These are phyloP conservation scores for Zophobas morio DNA, from an alignment of 1,140 invertebrate genomes.

Conservation along the genomic window DNA sequence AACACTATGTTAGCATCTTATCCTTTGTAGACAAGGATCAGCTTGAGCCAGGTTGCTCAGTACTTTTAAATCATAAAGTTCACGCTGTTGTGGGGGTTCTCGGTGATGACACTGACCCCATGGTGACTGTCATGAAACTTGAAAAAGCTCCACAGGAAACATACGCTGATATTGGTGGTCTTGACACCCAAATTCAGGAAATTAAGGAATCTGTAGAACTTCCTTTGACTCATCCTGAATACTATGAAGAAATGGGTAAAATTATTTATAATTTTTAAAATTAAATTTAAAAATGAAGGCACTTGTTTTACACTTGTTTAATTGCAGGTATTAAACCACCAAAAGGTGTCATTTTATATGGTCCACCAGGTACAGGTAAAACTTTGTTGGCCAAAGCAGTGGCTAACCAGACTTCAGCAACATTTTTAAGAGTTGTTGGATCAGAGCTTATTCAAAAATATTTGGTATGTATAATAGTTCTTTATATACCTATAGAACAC, in stretches of 20 bases:
- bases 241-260: conserved; percentile 99
- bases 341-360: conserved; percentile 99
- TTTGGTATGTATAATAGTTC: conserved; percentile 74
- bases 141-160: conserved; percentile 99
- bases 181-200: conserved; percentile 99
- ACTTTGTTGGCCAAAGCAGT: conserved; percentile 99
- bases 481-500: conserved; percentile 37
- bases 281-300: conserved; percentile 11
- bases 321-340: conserved; percentile 89
- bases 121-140: conserved; percentile 99
- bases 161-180: conserved; percentile 99
- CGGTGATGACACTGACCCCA: conserved; percentile 99
- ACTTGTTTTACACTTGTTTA: background rate
- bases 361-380: conserved; percentile 98
- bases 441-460: conserved; percentile 99
- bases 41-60: conserved; percentile 98
- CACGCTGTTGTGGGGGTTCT: conserved; percentile 99
- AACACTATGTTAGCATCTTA: conserved; percentile 99
- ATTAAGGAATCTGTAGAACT: conserved; percentile 99
- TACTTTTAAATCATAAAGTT: conserved; percentile 98
- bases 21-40: conserved; percentile 99
- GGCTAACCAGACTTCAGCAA: conserved; percentile 99
- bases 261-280: conserved; percentile 19
- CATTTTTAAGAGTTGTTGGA: conserved; percentile 98
- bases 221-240: conserved; percentile 98